Evolutionary conservation across 2,797 vertebrate genomes (phyloP), one percentile per base, ranked within the genome.

Genomic region (Silurus lanzhouensis): DNA sequence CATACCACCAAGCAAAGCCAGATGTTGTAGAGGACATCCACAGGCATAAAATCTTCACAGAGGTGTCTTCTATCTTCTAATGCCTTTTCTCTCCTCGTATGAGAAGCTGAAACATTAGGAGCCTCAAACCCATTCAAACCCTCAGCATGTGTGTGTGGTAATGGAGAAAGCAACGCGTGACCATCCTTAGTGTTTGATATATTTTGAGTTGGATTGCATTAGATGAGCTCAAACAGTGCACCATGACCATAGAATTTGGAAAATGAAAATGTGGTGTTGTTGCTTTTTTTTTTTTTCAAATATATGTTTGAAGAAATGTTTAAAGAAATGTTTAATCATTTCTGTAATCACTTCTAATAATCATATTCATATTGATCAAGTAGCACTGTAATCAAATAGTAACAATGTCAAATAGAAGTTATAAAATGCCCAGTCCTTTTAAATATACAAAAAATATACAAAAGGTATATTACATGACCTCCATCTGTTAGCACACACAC

Each of bases 11-110:
- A 27, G 52, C 74, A 58, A 17, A 77, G 55, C 15, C 31, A 55
- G 27, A 52, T 77, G 55, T 19, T 10, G 48, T 52, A 75, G 48
- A 75, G 72, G 48, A 17, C n/a, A 8, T 25, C 13, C 72, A 31
- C 52, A 31, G 14, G 15, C 48, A 57, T 25, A 27, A 57, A 76
- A 76, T 76, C n/a, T 76, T 76, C 52, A 27, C 8, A 1, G 10
- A 55, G 46, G n/a, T 57, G n/a, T 52, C 72, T 76, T 38, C 25
- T 77, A 14, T 52, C 71, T 55, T 72, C 46, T 72, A 72, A 72
- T 72, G 22, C 0, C 71, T n/a, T 17, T 52, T 25, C 71, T 58
- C 13, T 20, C 55, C 25, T 58, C 55, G 10, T 58, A 31, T 17
- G 31, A 58, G 14, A 76, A 75, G n/a, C 48, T 76, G 8, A 17